Evolutionary conservation across 2,113 vertebrate species (phyloP).

Genomic region (Haplochromis vanheusdeni): DNA sequence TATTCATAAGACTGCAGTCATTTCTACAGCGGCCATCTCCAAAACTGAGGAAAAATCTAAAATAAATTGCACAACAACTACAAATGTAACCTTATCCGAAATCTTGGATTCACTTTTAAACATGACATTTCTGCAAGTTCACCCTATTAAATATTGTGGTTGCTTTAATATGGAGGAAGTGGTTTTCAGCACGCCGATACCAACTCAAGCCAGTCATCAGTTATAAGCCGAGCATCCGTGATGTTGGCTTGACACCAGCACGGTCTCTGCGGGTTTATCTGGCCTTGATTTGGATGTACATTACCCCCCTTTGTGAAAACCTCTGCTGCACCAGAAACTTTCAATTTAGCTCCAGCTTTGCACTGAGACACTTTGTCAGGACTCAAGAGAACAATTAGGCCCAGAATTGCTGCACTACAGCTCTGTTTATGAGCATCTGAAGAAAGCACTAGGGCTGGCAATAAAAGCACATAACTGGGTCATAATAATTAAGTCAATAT

Average conservation of each 20-base stretch:
- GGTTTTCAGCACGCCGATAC: neutral
- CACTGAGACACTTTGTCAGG: neutral
- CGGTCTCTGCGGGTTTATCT: neutral
- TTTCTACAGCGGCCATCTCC: neutral
- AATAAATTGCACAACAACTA: neutral
- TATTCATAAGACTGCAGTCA: neutral
- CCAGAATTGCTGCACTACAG: neutral
- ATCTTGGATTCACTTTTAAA: neutral
- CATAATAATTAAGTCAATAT: neutral
- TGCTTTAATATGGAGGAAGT: neutral
- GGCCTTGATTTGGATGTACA: neutral
- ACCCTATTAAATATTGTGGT: neutral
- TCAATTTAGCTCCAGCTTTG: neutral
- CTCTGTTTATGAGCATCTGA: neutral
- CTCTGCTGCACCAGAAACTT: neutral
- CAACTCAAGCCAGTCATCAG: neutral
- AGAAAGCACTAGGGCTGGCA: neutral
- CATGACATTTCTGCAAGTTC: neutral
- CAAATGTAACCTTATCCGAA: neutral
- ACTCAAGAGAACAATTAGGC: neutral
- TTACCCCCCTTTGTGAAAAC: neutral
- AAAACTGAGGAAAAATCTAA: neutral
- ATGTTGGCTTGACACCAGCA: neutral
- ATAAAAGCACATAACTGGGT: neutral
- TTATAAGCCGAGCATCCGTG: neutral